Evolutionary conservation across 2,113 vertebrate genomes (phyloP).

Genomic region (Etheostoma spectabile): DNA sequence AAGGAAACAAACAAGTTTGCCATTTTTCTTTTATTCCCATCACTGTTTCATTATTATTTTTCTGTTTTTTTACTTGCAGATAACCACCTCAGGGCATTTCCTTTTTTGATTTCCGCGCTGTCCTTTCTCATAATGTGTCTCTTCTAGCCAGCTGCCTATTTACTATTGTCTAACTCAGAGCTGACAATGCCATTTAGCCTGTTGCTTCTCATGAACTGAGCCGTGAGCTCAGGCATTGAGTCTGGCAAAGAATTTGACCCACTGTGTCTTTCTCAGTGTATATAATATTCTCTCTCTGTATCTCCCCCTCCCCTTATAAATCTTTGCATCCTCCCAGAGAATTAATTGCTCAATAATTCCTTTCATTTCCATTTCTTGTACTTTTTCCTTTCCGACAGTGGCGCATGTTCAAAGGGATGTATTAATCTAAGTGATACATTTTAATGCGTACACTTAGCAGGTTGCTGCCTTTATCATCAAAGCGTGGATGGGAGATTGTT

Average conservation of each 20-base stretch:
- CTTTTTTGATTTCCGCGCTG: not conserved
- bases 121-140: slow-evolving; percentile 17
- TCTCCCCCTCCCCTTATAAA: slow-evolving; percentile 48
- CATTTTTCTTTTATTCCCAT: slow-evolving; percentile 19
- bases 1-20: not conserved
- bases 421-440: slow-evolving; percentile 84
- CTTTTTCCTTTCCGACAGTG: slow-evolving; percentile 65
- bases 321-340: slow-evolving; percentile 50
- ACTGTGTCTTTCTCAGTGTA: slow-evolving; percentile 4
- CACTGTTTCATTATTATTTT: not conserved
- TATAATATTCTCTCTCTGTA: slow-evolving; percentile 24
- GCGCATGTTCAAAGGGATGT: slow-evolving; percentile 81
- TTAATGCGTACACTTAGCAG: slow-evolving; percentile 78
- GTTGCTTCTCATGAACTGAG: slow-evolving; percentile 26
- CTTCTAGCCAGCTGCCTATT: slow-evolving; percentile 27
- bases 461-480: slow-evolving; percentile 82
- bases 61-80: not conserved
- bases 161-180: slow-evolving; percentile 29
- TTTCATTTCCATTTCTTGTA: slow-evolving; percentile 76
- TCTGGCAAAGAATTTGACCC: slow-evolving; percentile 24
- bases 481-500: slow-evolving; percentile 68
- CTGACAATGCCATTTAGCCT: slow-evolving; percentile 43
- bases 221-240: not conserved
- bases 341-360: slow-evolving; percentile 74
- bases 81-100: slow-evolving; percentile 7